Evolutionary conservation across 2,888 invertebrate genomes (phyloP).

Genomic region (Conistra vaccinii): DNA sequence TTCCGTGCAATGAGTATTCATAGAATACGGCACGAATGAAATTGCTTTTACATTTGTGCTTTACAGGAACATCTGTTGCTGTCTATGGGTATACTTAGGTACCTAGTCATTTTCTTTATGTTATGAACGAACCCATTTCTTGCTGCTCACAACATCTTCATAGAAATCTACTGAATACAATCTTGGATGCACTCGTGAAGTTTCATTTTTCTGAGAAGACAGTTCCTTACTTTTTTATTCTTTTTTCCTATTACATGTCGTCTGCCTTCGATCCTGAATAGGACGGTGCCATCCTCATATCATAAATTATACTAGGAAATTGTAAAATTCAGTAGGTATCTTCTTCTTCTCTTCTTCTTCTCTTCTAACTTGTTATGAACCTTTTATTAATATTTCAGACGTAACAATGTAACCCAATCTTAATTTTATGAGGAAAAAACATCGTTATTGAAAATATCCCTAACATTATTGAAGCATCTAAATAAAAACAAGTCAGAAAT

Average conservation of each 20-base stretch:
- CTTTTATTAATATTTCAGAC: neutral
- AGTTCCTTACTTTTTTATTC: neutral
- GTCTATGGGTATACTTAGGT: constrained; percentile 15
- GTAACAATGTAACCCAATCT: too few species aligned
- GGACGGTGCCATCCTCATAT: neutral
- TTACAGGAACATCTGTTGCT: constrained; percentile 49
- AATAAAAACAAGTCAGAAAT: constrained; percentile 36
- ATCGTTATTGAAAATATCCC: neutral
- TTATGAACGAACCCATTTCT: neutral
- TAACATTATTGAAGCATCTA: neutral
- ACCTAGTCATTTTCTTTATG: constrained; percentile 9
- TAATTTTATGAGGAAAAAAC: neutral
- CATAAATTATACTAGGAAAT: neutral
- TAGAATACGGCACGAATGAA: constrained; percentile 58
- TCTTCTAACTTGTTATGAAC: neutral
- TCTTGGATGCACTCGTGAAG: neutral
- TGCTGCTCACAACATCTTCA: neutral
- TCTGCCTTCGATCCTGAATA: neutral
- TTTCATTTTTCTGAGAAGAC: constrained; percentile 4
- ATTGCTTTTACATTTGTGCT: constrained; percentile 66
- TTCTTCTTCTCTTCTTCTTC: too few species aligned
- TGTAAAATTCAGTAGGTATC: neutral
- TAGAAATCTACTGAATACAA: neutral
- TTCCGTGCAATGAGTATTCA: constrained; percentile 59
- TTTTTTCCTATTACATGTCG: neutral